Base-by-base conservation (phyloP, 2,888 invertebrate genomes). In the Platypus cylindrus region DNA sequence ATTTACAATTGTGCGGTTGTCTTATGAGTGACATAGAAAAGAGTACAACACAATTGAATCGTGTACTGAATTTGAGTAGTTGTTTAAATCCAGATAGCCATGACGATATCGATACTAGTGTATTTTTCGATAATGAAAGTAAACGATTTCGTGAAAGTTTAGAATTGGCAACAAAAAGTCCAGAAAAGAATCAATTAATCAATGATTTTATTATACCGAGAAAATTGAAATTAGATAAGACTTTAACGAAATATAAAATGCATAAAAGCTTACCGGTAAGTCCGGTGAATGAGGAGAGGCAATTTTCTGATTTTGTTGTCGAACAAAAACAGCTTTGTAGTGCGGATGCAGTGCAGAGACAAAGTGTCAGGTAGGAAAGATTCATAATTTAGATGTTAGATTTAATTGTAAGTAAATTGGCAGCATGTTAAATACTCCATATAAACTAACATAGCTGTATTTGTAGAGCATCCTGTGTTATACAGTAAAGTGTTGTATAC, bases 191-290 rank as follows among this genome's bases (percentile, higher is more conserved):
- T 13, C n/a, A n/a, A n/a, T n/a, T n/a, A n/a, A 34, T 54, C n/a
- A 50, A 48, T 20, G 49, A 52, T 23, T 42, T 55, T 17, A 51
- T 57, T 14, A 49, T 55, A 20, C 62, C 61, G 2, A 47, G 61
- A 32, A 58, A 60, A 39, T 47, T 62, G 24, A 51, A 56, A 38
- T 33, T 62, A 25, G 59, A 61, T 38, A 59, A 58, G 43, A 59
- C 56, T 12, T 44, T 63, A 50, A 47, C 52, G 35, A 56, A 60
- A 45, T 60, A 56, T 43, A 62, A 62, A 41, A 43, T 57, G 46
- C 55, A 79, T 44, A 81, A 83, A 49, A 83, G 83, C 3, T 74
- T 85, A 45, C 84, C 84, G 0, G 82, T 84, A 0, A 83, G 83
- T 0, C 85, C 85, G 0, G 83, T 84, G 0, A 81, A 77, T 33